Base-by-base conservation (phyloP, 2,113 vertebrate species). In the Rhizomys pruinosus region DNA sequence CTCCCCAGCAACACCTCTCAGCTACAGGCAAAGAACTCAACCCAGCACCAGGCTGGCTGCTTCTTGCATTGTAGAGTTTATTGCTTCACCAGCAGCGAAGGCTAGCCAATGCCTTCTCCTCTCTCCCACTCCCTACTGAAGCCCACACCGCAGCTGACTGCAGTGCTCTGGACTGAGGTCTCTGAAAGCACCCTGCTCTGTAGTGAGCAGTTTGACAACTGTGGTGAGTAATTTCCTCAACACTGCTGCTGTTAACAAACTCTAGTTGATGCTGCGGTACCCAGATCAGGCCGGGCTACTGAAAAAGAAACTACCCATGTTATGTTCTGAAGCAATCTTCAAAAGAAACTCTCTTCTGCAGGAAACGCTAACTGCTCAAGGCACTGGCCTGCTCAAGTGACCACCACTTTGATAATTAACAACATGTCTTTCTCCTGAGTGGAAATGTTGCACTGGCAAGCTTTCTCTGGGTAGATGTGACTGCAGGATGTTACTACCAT, bases 221-320 rank as follows among this genome's bases (percentile, higher is more conserved):
- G 47, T 19, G 91, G 89, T 96, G 96, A 97, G 93, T 97, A 96
- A 97, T 97, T 96, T 96, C 97, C 87, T 92, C 91, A 94, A 95
- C 72, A 66, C 84, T 80, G 93, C 76, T 84, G 91, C 86, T 96
- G 89, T 80, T 92, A 92, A 82, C 87, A 95, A 84, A 95, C 29
- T 94, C 96, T 93, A 93, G 25, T 55, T 89, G 91, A 82, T 64
- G 81, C 86, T 78, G 92, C 59, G 9, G 12, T 61, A 82, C 87
- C 81, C 73, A 95, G 95, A 94, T 90, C 78, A 74, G 84, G 95
- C 78, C 15, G 16, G 0, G 69, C 95, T 29, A 96, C 92, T 95
- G 96, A 95, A 95, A 96, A 95, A 94, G 97, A 97, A 97, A 97
- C 97, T 96, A 88, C 95, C 84, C 88, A 79, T 92, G 90, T 95